Evolutionary conservation across 2,797 vertebrate genomes (phyloP).

Genomic region (Tapirus indicus): DNA sequence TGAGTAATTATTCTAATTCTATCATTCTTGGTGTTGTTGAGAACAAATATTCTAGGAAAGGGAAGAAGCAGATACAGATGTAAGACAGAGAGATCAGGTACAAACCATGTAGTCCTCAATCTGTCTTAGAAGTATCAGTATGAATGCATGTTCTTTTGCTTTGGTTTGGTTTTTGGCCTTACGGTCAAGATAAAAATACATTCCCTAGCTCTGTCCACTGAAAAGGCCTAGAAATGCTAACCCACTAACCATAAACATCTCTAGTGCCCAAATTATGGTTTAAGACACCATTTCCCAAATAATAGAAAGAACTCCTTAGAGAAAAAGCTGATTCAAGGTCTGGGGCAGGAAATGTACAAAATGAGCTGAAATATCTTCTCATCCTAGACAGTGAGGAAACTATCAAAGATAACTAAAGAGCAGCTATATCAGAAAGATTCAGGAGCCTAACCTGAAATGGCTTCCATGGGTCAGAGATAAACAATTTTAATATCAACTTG

Average conservation of each 20-base stretch:
- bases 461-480: neutral
- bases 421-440: neutral
- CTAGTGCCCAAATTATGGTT: neutral
- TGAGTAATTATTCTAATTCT: constrained; percentile 9
- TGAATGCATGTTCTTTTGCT: neutral
- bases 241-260: neutral
- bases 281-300: neutral
- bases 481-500: neutral
- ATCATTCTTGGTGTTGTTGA: constrained; percentile 2
- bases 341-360: neutral
- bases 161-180: neutral
- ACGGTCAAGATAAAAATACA: neutral
- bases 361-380: neutral
- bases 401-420: neutral
- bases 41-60: neutral
- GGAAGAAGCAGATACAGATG: neutral
- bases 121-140: neutral
- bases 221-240: constrained; percentile 47
- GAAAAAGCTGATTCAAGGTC: constrained; percentile 1
- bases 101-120: neutral
- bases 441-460: neutral
- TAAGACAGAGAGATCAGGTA: neutral
- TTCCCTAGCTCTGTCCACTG: constrained; percentile 4
- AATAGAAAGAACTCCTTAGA: neutral
- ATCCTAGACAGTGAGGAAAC: neutral